Evolutionary conservation across 2,888 invertebrate genomes (phyloP).

Genomic region (Lucinisca nassula): DNA sequence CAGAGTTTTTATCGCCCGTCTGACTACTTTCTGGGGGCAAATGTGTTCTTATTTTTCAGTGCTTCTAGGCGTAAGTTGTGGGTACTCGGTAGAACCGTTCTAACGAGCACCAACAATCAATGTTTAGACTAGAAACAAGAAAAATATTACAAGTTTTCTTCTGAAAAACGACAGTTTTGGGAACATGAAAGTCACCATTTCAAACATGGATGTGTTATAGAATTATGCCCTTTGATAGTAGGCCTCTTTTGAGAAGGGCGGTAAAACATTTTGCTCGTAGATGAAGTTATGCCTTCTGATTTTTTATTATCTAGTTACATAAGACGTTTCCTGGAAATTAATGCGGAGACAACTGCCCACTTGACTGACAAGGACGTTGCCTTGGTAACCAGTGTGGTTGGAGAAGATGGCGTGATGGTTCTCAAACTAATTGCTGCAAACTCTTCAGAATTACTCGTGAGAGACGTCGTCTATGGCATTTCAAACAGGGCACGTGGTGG

Average conservation of each 20-base stretch:
- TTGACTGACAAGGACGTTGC: neutral
- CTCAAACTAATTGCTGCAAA: conserved; percentile 1
- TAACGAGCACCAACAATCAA: neutral
- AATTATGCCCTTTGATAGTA: too few species aligned
- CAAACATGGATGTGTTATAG: too few species aligned
- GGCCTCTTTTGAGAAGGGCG: too few species aligned
- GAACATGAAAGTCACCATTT: neutral
- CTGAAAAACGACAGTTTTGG: neutral
- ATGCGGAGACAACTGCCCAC: neutral
- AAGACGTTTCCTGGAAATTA: neutral
- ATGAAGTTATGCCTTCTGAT: neutral
- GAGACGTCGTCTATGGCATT: conserved; percentile 3
- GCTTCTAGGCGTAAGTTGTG: neutral
- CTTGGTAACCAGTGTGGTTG: neutral
- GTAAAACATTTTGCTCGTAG: neutral
- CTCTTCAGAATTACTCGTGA: neutral
- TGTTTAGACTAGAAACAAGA: neutral
- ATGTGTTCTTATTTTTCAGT: too few species aligned
- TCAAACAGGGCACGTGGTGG: neutral
- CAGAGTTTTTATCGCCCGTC: too few species aligned
- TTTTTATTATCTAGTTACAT: too few species aligned
- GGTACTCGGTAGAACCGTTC: too few species aligned
- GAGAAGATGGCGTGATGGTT: conserved; percentile 17
- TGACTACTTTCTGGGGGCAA: too few species aligned
- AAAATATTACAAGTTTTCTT: neutral